Base-by-base conservation (phyloP, 2,113 vertebrate genomes). In the Bungarus multicinctus region DNA sequence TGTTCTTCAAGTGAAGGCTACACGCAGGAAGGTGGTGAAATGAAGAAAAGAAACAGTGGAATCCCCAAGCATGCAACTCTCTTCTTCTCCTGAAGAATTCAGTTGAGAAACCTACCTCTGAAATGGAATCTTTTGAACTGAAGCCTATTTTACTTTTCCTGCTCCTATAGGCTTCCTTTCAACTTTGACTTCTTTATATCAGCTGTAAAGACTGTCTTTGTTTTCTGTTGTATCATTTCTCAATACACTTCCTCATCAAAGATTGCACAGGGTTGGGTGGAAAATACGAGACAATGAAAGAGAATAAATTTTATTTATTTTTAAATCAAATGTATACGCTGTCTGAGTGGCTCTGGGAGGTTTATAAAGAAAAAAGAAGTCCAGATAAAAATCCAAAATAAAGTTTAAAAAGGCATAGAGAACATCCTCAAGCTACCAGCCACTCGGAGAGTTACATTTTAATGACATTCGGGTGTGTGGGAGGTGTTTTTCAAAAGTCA, bases 141-240 rank as follows among this genome's bases (percentile, higher is more conserved):
- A 96, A 97, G 96, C 96, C 98, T 97, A 96, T 93, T 94, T 89
- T 34, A 2, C 12, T 95, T 95, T 96, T 97, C 97, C 97, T 98
- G 96, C 92, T 91, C 92, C 95, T 64, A 91, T 90, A 93, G 90
- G 92, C 95, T 97, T 97, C 97, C 97, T 98, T 97, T 98, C 97
- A 98, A 93, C 96, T 94, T 95, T 97, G 97, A 98, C 97, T 97
- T 96, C 98, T 98, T 98, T 98, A 98, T 98, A 98, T 96, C 97
- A 97, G 98, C 97, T 45, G 96, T 96, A 98, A 98, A 98, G 98
- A 97, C 97, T 97, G 97, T 95, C 94, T 94, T 96, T 90, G 94
- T 92, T 96, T 96, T 92, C 95, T 90, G 93, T 91, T 27, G 93
- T 96, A 95, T 96, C 97, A 98, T 97, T 94, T 89, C 95, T 95